These are phyloP conservation scores for Aleadryas rufinucha DNA, from an alignment of 2,113 vertebrate genomes.

Conservation along the genomic window DNA sequence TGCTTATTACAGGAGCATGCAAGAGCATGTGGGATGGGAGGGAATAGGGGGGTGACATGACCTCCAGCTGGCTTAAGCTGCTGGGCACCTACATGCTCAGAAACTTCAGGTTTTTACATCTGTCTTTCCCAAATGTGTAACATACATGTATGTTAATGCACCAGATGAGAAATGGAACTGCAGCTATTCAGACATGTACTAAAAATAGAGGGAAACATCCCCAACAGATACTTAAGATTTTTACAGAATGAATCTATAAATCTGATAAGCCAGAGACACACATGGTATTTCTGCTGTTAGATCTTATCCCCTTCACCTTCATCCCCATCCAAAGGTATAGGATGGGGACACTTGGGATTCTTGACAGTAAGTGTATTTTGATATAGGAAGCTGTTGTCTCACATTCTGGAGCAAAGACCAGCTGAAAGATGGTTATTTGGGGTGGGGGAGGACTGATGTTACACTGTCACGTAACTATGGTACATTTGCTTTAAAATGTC, in stretches of 20 bases:
- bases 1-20: neutral
- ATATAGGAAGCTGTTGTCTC: neutral
- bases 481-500: neutral
- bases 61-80: neutral
- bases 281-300: neutral
- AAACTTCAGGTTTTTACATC: neutral
- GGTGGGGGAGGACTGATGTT: neutral
- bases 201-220: neutral
- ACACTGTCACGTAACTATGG: neutral
- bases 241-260: slow-evolving; percentile 6
- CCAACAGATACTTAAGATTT: neutral
- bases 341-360: neutral
- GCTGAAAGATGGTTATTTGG: neutral
- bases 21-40: neutral
- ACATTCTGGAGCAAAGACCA: neutral
- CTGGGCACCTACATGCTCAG: neutral
- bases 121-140: neutral
- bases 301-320: neutral
- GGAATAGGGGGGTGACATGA: neutral
- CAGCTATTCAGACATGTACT: neutral
- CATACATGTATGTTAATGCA: accelerated
- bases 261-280: slow-evolving; percentile 1
- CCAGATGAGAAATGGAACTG: neutral
- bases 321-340: neutral
- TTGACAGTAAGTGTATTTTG: neutral